These are phyloP conservation scores for Epirrita christyi DNA, from an alignment of 2,888 invertebrate genomes.

Conservation along the genomic window DNA sequence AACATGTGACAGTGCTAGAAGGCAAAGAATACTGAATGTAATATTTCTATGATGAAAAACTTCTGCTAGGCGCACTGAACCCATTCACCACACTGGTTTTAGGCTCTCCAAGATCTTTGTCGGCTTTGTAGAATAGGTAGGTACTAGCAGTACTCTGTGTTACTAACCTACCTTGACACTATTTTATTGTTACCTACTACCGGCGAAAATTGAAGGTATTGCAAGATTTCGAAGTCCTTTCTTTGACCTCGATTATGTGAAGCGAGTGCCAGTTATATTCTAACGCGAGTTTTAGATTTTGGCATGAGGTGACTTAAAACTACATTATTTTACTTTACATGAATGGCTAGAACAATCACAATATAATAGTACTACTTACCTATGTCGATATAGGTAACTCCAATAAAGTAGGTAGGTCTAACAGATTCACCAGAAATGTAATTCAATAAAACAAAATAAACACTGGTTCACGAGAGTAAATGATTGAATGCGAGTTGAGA, in stretches of 20 bases:
- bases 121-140: too few species aligned
- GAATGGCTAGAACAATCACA: not conserved
- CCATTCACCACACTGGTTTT: too few species aligned
- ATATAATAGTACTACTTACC: not conserved
- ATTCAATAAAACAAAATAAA: not conserved
- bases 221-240: constrained; percentile 28
- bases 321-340: too few species aligned
- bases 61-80: too few species aligned
- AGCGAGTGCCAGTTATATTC: not conserved
- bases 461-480: constrained; percentile 19
- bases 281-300: constrained; percentile 2
- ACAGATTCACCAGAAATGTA: not conserved
- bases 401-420: not conserved
- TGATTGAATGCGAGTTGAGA: constrained; percentile 29
- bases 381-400: not conserved
- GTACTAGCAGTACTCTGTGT: too few species aligned
- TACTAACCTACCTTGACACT: too few species aligned
- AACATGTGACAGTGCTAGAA: too few species aligned
- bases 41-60: too few species aligned
- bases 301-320: too few species aligned
- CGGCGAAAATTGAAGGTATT: not conserved
- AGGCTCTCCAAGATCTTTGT: too few species aligned
- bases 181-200: not conserved
- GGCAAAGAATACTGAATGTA: too few species aligned
- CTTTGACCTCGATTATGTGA: constrained; percentile 34